A percentile compares a stretch with the other conserved stretches of the same genome.
These are phyloP conservation scores for Sphenopsis melanotis DNA, from an alignment of 2,797 vertebrate genomes.

Conservation along the genomic window DNA sequence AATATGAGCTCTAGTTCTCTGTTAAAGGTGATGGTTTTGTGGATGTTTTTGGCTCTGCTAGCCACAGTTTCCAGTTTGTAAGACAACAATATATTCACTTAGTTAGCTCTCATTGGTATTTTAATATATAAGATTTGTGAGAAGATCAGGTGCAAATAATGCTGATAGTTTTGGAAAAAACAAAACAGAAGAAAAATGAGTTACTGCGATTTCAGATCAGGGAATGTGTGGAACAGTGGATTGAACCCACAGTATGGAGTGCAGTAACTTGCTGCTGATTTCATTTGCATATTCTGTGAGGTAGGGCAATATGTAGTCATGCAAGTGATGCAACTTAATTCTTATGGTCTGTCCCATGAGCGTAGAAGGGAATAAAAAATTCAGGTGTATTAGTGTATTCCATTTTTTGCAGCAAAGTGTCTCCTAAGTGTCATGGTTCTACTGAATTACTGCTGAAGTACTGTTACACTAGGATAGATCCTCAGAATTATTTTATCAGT, in stretches of 20 bases:
- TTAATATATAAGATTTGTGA: background rate
- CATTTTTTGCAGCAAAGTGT: background rate
- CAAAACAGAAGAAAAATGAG: background rate
- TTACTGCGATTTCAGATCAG: background rate
- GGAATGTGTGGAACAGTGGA: background rate
- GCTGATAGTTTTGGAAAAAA: background rate
- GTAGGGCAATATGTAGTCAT: background rate
- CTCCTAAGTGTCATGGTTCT: background rate
- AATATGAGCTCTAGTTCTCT: background rate
- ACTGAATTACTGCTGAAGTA: background rate
- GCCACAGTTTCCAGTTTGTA: background rate
- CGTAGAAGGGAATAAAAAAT: background rate
- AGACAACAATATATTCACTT: background rate
- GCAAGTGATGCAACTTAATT: background rate
- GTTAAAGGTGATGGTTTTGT: background rate
- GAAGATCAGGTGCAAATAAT: background rate
- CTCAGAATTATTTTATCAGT: background rate
- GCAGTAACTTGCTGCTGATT: background rate
- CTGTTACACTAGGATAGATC: background rate
- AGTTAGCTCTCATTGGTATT: background rate
- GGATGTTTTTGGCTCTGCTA: background rate
- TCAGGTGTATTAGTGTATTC: background rate
- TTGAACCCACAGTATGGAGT: background rate
- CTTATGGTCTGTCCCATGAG: background rate
- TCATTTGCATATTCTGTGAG: background rate